Evolutionary conservation across 2,888 invertebrate species (phyloP).

Genomic region (Linnaemya tessellans): DNA sequence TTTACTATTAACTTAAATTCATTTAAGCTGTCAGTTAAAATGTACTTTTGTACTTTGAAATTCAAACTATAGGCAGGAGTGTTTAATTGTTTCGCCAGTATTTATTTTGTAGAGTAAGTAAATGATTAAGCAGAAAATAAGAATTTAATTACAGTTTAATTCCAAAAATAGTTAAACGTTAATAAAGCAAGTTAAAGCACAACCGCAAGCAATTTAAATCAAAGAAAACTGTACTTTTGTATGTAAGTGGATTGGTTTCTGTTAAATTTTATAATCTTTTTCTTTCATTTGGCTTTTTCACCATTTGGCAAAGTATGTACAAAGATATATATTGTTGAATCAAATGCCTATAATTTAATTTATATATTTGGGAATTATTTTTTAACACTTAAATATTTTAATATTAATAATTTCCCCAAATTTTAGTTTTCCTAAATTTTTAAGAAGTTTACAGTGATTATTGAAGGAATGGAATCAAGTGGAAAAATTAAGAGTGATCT

Average conservation of each 20-base stretch:
- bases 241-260: background rate
- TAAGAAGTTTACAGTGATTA: no score
- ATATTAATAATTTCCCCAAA: no score
- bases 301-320: background rate
- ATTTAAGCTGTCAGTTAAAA: slow-evolving; percentile 30
- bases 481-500: no score
- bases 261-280: background rate
- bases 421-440: no score
- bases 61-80: slow-evolving; percentile 16
- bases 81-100: slow-evolving; percentile 46
- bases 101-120: slow-evolving; percentile 21
- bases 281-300: background rate
- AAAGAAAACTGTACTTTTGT: background rate
- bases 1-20: slow-evolving; percentile 56
- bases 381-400: no score
- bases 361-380: no score
- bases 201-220: background rate
- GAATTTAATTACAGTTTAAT: background rate
- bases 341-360: no score
- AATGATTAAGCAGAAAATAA: background rate
- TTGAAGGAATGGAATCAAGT: no score
- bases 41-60: slow-evolving; percentile 34
- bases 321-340: background rate
- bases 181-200: background rate
- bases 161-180: background rate